These are phyloP conservation scores for Polyommatus iphigenia DNA, from an alignment of 2,888 invertebrate species.

Conservation along the genomic window DNA sequence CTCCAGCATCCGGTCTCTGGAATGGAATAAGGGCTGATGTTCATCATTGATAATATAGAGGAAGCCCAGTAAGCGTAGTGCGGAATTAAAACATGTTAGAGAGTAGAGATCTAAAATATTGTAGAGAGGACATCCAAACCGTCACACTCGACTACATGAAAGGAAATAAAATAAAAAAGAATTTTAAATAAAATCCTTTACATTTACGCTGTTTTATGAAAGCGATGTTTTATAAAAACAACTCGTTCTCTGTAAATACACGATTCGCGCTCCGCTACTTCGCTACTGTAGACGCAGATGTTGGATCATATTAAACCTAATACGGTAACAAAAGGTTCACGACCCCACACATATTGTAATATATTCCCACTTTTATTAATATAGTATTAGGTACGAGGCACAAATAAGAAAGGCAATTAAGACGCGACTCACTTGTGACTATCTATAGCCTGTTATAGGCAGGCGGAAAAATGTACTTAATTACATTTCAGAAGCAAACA, in stretches of 20 bases:
- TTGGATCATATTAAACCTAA: conserved; percentile 24
- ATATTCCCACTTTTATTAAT: conserved; percentile 1
- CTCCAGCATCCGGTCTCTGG: too few species aligned
- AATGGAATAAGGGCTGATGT: too few species aligned
- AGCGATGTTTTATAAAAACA: conserved; percentile 1
- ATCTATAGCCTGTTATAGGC: not conserved
- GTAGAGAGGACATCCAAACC: not conserved
- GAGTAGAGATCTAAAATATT: too few species aligned
- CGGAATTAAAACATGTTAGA: too few species aligned
- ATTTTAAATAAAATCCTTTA: not conserved
- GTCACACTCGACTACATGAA: not conserved
- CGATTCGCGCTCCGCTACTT: conserved; percentile 13
- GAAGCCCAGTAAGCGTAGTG: too few species aligned
- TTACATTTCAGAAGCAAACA: not conserved
- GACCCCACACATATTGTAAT: not conserved
- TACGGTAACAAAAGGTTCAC: conserved; percentile 21
- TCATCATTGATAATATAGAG: too few species aligned
- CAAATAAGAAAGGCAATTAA: not conserved
- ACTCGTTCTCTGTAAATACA: not conserved
- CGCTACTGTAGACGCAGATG: conserved; percentile 20
- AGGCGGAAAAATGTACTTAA: not conserved
- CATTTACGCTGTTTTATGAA: not conserved
- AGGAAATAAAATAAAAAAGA: not conserved
- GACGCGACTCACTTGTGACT: not conserved
- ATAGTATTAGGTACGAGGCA: not conserved